Evolutionary conservation across 1,140 invertebrate species (phyloP), one percentile per base, ranked within the genome.

Genomic region (Anoplolepis gracilipes): DNA sequence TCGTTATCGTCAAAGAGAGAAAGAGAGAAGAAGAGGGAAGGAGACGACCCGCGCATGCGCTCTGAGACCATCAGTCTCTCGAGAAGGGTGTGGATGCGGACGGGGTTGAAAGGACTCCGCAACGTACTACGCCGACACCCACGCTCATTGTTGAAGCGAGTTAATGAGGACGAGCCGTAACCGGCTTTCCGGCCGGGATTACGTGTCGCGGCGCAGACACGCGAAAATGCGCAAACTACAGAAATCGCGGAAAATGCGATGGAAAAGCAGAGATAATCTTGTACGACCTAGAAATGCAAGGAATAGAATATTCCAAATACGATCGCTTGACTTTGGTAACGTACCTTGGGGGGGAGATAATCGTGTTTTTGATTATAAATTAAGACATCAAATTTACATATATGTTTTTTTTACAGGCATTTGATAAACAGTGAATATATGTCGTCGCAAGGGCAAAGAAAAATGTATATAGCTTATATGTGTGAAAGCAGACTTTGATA

Each of bases 51-150:
- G 78, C 87, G 88, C 78, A 55, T 84, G 88, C 88, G 88, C 85
- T 25, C 36, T 82, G 11, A 13, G 53, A 55, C 46, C n/a, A 13
- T 33, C 53, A 6, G 33, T 5, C 22, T 30, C 36, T 53, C 72
- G 46, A 69, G 78, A 75, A 89, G 88, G 88, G 88, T 89, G 88
- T 89, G 88, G 88, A 89, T 89, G 53, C 28, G 75, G 65, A 75
- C 69, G 72, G 69, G 79, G 88, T 77, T 87, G 88, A 90, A 90
- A 90, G 82, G 85, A 87, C 49, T 84, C 53, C 86, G 55, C 86
- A 62, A 76, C 88, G 89, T 90, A 90, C 88, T 89, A 89, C 82
- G 82, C 85, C 86, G 76, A 87, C 82, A 90, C 86, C 81, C 86
- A 85, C 89, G 76, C 72, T 90, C 89, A 87, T 90, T 90, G 79